These are phyloP conservation scores for Polypterus senegalus DNA, from an alignment of 2,113 vertebrate genomes.

Conservation along the genomic window DNA sequence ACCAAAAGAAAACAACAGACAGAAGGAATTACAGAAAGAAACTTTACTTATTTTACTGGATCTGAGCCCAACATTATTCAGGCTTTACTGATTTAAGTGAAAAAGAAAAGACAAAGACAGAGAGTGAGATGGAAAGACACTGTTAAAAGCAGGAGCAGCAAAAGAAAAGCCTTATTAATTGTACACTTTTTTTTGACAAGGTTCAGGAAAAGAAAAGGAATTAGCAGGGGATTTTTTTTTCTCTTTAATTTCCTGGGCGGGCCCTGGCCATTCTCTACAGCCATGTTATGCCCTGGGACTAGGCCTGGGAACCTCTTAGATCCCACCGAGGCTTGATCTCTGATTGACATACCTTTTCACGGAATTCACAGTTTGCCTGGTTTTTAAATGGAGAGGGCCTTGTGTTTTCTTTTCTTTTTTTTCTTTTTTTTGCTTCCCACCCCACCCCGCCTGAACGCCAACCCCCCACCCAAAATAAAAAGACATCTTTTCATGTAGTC, in stretches of 20 bases:
- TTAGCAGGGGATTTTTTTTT: slow-evolving; percentile 30
- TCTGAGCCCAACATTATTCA: slow-evolving; percentile 39
- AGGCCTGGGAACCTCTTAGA: slow-evolving; percentile 52
- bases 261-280: slow-evolving; percentile 45
- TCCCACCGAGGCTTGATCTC: slow-evolving; percentile 47
- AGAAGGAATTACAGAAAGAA: no score
- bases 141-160: no score
- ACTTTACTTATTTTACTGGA: slow-evolving; percentile 34
- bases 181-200: slow-evolving; percentile 8
- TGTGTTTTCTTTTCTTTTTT: slow-evolving; percentile 54
- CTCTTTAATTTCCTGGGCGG: slow-evolving; percentile 51
- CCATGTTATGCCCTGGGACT: slow-evolving; percentile 45
- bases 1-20: no score
- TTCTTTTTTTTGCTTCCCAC: slow-evolving; percentile 22
- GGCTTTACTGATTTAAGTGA: slow-evolving; percentile 42
- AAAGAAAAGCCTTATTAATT: no score
- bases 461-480: slow-evolving; percentile 28
- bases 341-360: slow-evolving; percentile 75
- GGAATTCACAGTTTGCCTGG: slow-evolving; percentile 71
- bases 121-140: not conserved
- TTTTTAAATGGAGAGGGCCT: slow-evolving; percentile 52
- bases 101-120: slow-evolving; percentile 21
- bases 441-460: no score
- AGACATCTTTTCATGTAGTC: slow-evolving; percentile 61
- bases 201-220: slow-evolving; percentile 34